Evolutionary conservation across 92 coral and sea anemone species (phyloP), one percentile per base, ranked within the genome.

Genomic region (Phenganax marumi): DNA sequence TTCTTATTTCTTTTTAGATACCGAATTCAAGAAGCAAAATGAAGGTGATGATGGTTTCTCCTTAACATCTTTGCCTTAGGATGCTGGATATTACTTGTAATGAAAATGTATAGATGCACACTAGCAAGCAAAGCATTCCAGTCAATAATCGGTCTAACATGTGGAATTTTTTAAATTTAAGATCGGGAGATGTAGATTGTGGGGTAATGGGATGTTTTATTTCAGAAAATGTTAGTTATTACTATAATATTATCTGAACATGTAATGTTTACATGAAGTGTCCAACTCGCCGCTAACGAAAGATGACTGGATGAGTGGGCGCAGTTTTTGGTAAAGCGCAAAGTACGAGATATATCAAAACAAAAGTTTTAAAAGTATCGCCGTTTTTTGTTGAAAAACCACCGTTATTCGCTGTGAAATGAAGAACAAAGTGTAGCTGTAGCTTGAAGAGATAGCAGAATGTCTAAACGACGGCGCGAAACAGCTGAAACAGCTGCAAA

Each of bases 391-490:
- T 50, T 13, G 0, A 47, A 47, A 48, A 48, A 72, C 70, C 0
- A n/a, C 53, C 1, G 14, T 7, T 14, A 22, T 47, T 33, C 51
- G 33, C 62, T 53, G 47, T 50, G 18, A n/a, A 11, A 24, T 52
- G 52, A 39, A 11, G 18, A 66, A 25, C 14, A n/a, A n/a, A n/a
- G 48, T 66, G 50, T 12, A 25, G 72, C 5, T 24, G 14, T 66
- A 10, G 26, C 8, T 66, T 66, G 5, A 25, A 1, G 24, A 66
- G 72, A 1, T 25, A 7, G 48, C n/a, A 33, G 1, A 2, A 78
- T 78, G 83, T 22, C 83, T 16, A 78, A 78, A 50, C 50, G 83
- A 46, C 61, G 68, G 25, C 83, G 83, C 46, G 73, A 78, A 12
- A 48, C 65, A 39, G 56, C 54, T 12, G 83, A 78, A 12, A 43